Base-by-base conservation (phyloP, 2,888 invertebrate genomes). In the Thymelicus acteon region DNA sequence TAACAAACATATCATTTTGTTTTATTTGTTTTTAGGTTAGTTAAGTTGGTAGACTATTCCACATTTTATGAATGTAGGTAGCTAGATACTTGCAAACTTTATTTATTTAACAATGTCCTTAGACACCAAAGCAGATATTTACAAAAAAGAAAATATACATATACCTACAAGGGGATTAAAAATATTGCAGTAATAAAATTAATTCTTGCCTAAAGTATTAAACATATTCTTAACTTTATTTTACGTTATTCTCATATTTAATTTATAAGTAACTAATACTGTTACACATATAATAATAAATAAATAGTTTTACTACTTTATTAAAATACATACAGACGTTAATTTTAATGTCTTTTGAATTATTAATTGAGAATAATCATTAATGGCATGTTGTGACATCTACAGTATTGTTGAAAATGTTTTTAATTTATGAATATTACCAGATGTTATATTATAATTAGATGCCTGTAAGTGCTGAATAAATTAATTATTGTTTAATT, bases 1-100 rank as follows among this genome's bases (percentile, higher is more conserved):
- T 91, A 85, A 80, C 73, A 82, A 52, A 91, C 92, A 92, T 92
- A 92, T 92, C 92, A 91, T 83, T 82, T 73, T 81, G 80, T 78
- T 76, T 68, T 63, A 40, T 13, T 47, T 10, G 44, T 8, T 44
- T 3, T 44, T 44, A 44, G 44, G 44, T 44, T 44, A 44, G 44
- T 7, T 8, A 40, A 2, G 1, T 8, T 8, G 6, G 15, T 70
- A 60, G 58, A 57, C 24, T 58, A 44, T 44, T 60, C 58, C 72
- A 76, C 67, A 72, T 75, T 78, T 78, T 76, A 77, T 8, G 19
- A 52, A 52, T 5, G 15, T 52, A 52, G 49, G 19, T 15, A 52
- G 7, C 19, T 52, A 5, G 15, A 52, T 19, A 40, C 8, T 8
- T 40, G 7, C 5, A 40, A 40, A 31, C 3, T 31, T 6, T 40